Conservation (phyloP, 2,797 vertebrate species). For the Smutsia gigantea region DNA sequence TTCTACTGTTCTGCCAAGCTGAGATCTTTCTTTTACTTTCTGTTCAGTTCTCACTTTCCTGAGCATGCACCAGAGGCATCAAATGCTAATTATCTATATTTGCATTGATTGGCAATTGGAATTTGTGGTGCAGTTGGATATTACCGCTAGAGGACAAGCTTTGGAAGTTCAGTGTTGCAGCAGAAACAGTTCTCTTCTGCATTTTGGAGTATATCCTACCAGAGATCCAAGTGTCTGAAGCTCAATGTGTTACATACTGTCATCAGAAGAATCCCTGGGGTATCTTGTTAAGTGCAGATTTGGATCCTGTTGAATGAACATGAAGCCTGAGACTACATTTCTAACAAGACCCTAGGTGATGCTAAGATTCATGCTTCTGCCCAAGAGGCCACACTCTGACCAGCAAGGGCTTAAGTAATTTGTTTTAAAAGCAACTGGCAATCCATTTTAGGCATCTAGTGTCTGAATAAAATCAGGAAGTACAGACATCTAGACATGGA, state of each 20-base stretch:
- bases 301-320: neutral
- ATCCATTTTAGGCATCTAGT: neutral
- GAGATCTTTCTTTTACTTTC: neutral
- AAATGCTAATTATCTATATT: slow-evolving; percentile 28
- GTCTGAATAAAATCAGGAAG: neutral
- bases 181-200: neutral
- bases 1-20: neutral
- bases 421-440: neutral
- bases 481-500: neutral
- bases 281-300: neutral
- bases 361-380: neutral
- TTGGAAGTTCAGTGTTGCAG: neutral
- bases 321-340: neutral
- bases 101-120: neutral
- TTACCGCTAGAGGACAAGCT: neutral
- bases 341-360: neutral
- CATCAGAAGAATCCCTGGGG: neutral
- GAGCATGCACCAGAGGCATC: neutral
- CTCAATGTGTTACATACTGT: neutral
- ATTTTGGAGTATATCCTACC: neutral
- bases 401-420: neutral
- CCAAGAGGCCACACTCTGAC: neutral
- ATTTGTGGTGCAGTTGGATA: neutral
- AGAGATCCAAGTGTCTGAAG: neutral
- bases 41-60: neutral